These are phyloP conservation scores for Lipophrys pholis DNA, from an alignment of 2,113 vertebrate species.

Conservation along the genomic window DNA sequence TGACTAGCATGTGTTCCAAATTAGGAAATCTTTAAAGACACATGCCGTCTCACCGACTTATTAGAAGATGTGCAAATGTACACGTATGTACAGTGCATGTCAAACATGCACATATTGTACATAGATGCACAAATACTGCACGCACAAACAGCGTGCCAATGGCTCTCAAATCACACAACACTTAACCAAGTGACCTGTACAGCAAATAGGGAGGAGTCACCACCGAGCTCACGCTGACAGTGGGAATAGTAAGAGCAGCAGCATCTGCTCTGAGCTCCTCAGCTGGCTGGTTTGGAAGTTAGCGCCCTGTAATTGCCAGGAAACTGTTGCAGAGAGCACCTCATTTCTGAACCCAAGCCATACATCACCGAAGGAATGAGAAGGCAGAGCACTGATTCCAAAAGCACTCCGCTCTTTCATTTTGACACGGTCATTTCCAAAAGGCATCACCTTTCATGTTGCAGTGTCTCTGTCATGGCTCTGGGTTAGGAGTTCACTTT, in stretches of 20 bases:
- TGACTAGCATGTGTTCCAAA: conserved; percentile 76
- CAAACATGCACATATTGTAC: conserved; percentile 2
- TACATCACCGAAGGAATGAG: conserved; percentile 81
- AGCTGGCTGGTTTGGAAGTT: conserved; percentile 61
- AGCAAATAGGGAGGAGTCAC: background rate
- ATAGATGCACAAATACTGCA: background rate
- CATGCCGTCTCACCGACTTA: conserved; percentile 50
- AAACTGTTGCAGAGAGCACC: conserved; percentile 69
- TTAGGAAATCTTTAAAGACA: conserved; percentile 66
- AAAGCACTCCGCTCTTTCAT: conserved; percentile 77
- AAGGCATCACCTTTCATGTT: conserved; percentile 77
- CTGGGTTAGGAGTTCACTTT: conserved; percentile 60
- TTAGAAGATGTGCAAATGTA: conserved; percentile 22
- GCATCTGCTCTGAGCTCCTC: conserved; percentile 76
- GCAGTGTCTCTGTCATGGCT: conserved; percentile 67
- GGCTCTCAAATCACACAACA: background rate
- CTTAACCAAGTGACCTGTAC: background rate
- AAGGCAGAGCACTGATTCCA: conserved; percentile 73
- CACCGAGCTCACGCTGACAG: conserved; percentile 7
- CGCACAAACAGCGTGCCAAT: background rate
- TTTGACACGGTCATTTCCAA: conserved; percentile 75
- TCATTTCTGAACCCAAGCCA: conserved; percentile 75
- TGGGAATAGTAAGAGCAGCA: conserved; percentile 30
- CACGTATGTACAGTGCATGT: background rate
- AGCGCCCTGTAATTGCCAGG: conserved; percentile 78